A percentile compares a stretch with the other conserved stretches of the same genome.
Conservation (phyloP, 2,113 vertebrate genomes). For the Chunga burmeisteri region DNA sequence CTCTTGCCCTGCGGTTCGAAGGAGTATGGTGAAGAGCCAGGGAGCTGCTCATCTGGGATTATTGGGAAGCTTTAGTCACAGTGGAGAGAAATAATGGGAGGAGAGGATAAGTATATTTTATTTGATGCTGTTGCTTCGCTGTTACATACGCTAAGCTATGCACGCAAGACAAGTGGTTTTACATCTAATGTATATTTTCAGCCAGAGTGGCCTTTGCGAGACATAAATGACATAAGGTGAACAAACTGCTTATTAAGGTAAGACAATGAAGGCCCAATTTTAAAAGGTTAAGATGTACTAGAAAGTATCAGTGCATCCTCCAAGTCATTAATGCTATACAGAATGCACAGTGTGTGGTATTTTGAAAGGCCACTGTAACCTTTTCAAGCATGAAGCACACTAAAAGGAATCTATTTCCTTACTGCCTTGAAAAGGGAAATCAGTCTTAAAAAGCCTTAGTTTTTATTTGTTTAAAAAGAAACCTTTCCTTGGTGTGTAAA, state of each 20-base stretch:
- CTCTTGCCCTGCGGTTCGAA: neutral
- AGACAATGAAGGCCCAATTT: constrained; percentile 78
- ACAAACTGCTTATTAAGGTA: constrained; percentile 83
- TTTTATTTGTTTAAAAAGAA: constrained; percentile 74
- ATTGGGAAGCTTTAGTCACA: neutral
- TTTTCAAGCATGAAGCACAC: constrained; percentile 77
- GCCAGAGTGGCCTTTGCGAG: constrained; percentile 70
- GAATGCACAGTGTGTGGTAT: constrained; percentile 75
- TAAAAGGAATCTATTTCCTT: constrained; percentile 76
- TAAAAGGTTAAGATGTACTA: constrained; percentile 82
- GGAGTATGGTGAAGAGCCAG: neutral
- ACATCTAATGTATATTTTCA: constrained; percentile 53
- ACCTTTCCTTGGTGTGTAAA: constrained; percentile 39
- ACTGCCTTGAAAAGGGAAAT: constrained; percentile 66
- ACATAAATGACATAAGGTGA: constrained; percentile 74
- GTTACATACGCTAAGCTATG: neutral
- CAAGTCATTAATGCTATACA: constrained; percentile 75
- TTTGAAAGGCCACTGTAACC: constrained; percentile 85
- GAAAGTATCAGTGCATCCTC: constrained; percentile 73
- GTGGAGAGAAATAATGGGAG: neutral
- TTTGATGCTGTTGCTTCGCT: neutral
- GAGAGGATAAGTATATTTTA: neutral
- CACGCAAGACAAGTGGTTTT: constrained; percentile 20
- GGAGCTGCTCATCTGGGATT: constrained; percentile 11
- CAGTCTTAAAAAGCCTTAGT: constrained; percentile 64